phyloP scores from a whole-genome alignment of 2,113 vertebrate species.

The Oenanthe melanoleuca region DNA sequence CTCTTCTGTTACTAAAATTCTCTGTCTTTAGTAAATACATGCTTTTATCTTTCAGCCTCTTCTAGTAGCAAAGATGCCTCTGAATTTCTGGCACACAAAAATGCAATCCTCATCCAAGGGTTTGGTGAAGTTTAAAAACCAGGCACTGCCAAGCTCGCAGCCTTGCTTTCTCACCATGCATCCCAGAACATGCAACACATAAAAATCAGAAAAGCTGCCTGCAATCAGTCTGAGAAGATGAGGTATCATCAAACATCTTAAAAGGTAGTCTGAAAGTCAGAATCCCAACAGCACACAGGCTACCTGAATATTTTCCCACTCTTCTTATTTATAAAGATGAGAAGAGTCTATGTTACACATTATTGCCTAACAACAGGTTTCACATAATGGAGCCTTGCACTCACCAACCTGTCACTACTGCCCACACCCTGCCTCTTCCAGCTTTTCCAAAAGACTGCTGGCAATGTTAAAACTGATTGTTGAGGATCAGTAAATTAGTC shows the following conservation, averaged over 20 bases:
- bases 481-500: neutral
- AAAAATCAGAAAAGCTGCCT: neutral
- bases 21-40: neutral
- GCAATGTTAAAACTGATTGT: neutral
- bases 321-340: neutral
- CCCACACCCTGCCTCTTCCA: neutral
- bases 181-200: neutral
- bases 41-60: neutral
- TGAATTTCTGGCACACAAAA: neutral
- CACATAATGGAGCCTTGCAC: neutral
- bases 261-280: neutral
- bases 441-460: neutral
- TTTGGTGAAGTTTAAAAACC: neutral
- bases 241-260: neutral
- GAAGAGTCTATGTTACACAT: fast-evolving
- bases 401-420: neutral
- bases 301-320: neutral
- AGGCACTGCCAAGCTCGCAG: neutral
- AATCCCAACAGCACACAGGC: neutral
- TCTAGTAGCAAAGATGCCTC: neutral
- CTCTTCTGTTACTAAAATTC: neutral
- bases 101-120: neutral
- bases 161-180: neutral
- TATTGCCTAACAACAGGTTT: neutral
- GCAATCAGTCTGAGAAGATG: neutral